Base-by-base conservation (phyloP, 2,888 invertebrate species). In the Eupithecia subfuscata region DNA sequence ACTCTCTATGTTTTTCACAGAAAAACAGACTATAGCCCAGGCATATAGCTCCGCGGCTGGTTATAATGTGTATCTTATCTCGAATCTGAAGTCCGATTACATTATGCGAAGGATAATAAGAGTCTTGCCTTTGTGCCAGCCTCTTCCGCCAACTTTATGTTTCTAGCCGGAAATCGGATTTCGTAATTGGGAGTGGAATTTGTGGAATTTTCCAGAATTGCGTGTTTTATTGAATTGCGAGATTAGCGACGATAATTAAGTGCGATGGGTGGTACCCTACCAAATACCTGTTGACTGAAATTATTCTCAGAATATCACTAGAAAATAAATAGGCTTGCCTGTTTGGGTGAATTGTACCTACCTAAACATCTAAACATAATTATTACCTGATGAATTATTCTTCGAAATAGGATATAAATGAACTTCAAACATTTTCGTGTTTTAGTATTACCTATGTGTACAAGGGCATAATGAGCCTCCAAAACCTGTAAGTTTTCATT, bases 61-160 rank as follows among this genome's bases (percentile, higher is more conserved):
- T 71, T 75, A 70, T 70, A 73, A 68, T 76, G 70, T 70, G 70
- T 67, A 76, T 70, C 60, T 70, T 75, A 70, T 73, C 72, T 73
- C 4, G 16, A 43, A 71, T 75, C 76, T 68, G 52, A 63, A 56
- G 34, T 68, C 70, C 45, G 73, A 64, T 64, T 34, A 64, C 64
- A 68, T 76, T 69, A 75, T 72, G 67, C 76, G 67, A 45, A 69
- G 52, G 52, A 63, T 73, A 72, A 63, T 73, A 60, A 70, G 68
- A 43, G 60, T 67, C 71, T 30, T 34, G 69, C 45, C 70, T 70
- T 73, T 70, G 65, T 64, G 34, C 64, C 30, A 3, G 45, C 0
- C 64, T 64, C 34, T 64, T 34, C 34, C 63, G 30, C 8, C 2
- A 9, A 34, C 64, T 30, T 64, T 34, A n/a, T 64, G 16, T 34